Evolutionary conservation across 2,888 invertebrate genomes (phyloP), one percentile per base, ranked within the genome.

Genomic region (Amorpha juglandis): DNA sequence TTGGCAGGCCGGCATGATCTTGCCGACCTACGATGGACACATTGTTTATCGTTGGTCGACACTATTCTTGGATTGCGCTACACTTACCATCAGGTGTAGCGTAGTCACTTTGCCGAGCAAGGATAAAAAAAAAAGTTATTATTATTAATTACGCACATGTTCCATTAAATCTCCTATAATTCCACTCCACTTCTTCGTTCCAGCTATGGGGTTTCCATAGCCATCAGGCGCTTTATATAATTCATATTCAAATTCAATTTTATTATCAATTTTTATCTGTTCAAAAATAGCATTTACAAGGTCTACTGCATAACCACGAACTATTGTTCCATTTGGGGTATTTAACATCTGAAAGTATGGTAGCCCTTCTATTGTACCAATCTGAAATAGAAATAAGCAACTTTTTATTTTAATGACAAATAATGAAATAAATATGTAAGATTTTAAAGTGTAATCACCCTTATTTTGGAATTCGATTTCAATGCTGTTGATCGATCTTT

Each of bases 281-380:
- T 84, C 69, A 69, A 92, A 95, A 67, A 99, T 96, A 69, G 95
- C 95, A 14, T 95, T 89, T 67, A 99, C 95, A 0, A 99, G 90
- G 84, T 99, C 99, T 64, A 98, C 95, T 4, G 97, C 96, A 82
- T 97, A 99, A 0, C 98, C 98, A 77, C 96, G 96, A 78, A 94
- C 97, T 12, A 94, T 90, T 3, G 77, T 78, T 1, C 84, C 87
- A 21, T 85, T 85, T 42, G 82, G 81, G 14, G 71, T 69, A 19
- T 79, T 72, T 14, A 69, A 63, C 62, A 78, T 69, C 64, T 84
- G 76, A 64, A 87, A 88, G 73, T 92, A 93, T 1, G 92, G 92
- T 70, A 76, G 71, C 2, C 80, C 83, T 62, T 69, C 72, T 69
- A 78, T 85, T 0, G 73, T 95, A 94, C 82, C 97, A 95, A 72